Evolutionary conservation across 2,113 vertebrate species (phyloP).

Genomic region (Trematomus loennbergii): DNA sequence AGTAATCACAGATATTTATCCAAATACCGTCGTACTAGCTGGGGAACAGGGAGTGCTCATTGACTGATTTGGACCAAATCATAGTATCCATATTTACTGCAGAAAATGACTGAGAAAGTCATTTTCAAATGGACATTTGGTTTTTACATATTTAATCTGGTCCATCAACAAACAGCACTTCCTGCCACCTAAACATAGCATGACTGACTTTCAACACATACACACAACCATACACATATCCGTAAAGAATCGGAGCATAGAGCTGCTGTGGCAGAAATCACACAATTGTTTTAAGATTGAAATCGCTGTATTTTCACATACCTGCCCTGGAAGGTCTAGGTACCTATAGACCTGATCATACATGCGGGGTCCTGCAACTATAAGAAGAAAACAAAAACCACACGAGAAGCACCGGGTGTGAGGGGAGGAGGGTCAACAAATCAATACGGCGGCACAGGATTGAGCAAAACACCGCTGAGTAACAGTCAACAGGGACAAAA

Average conservation of each 20-base stretch:
- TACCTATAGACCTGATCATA: constrained; percentile 88
- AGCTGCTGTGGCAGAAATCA: constrained; percentile 60
- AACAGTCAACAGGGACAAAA: constrained; percentile 58
- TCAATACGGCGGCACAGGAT: constrained; percentile 62
- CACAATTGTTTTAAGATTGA: constrained; percentile 48
- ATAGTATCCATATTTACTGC: background rate
- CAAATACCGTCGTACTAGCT: constrained; percentile 11
- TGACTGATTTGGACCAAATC: constrained; percentile 7
- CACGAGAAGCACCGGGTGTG: constrained; percentile 77
- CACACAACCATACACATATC: constrained; percentile 13
- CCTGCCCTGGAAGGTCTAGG: constrained; percentile 87
- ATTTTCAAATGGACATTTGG: background rate
- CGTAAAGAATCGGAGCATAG: constrained; percentile 36
- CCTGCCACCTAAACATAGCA: constrained; percentile 33
- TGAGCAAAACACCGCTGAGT: constrained; percentile 52
- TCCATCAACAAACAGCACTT: constrained; percentile 38
- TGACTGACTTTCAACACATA: constrained; percentile 5
- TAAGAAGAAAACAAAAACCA: constrained; percentile 81
- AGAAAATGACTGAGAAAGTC: background rate
- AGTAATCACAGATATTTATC: background rate
- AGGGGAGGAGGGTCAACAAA: constrained; percentile 58
- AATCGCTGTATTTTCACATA: constrained; percentile 77
- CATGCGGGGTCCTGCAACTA: constrained; percentile 87
- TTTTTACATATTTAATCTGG: background rate
- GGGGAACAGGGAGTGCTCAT: constrained; percentile 48